phyloP scores from a whole-genome alignment of 1,140 invertebrate species.

The Bombyx mori region ASM3026992v2 NC_085107.1:13726501-13727000 shows the following conservation, averaged over 20 bases:
- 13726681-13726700: constrained; percentile 58
- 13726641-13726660: too few relatives aligned
- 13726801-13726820: constrained; percentile 23
- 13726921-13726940: constrained; percentile 32
- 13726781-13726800: constrained; percentile 40
- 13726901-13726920: constrained; percentile 29
- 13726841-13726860: constrained; percentile 52
- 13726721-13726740: constrained; percentile 41
- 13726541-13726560: too few relatives aligned
- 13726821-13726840: constrained; percentile 35
- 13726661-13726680: constrained; percentile 12
- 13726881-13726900: constrained; percentile 26
- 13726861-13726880: constrained; percentile 55
- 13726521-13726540: too few relatives aligned
- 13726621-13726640: too few relatives aligned
- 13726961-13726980: not conserved
- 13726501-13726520: too few relatives aligned
- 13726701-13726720: constrained; percentile 48
- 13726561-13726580: too few relatives aligned
- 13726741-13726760: constrained; percentile 41
- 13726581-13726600: too few relatives aligned
- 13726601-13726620: too few relatives aligned
- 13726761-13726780: constrained; percentile 39
- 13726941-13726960: constrained; percentile 25
- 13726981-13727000: not conserved